Base-by-base conservation (phyloP, 2,888 invertebrate genomes). In the Amiota communis region DNA sequence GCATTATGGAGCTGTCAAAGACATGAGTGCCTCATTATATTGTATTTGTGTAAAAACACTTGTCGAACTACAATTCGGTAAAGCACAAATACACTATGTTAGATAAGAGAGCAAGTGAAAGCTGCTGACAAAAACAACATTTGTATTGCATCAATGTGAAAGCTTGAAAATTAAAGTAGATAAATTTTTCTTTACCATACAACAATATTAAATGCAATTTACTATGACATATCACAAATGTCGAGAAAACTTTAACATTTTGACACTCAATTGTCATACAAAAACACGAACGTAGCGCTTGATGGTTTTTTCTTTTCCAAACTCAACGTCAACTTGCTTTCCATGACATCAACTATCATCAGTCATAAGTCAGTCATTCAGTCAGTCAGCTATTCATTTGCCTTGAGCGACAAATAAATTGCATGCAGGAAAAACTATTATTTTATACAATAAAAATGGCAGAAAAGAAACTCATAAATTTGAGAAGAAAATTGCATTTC, bases 11-110 rank as follows among this genome's bases (percentile, higher is more conserved):
- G 59, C 46, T 63, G 63, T 63, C 23, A 63, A 12, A 46, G 63
- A 63, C 63, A 63, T 63, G 63, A 63, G 63, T 63, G 63, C 46
- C 63, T 63, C 63, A 63, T 63, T 63, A 63, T 13, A 53, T 53
- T 15, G 53, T 15, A 53, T 36, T 36, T 36, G 36, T 53, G 15
- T 53, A 3, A 13, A 53, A 53, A 53, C 53, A 53, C 36, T 36
- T 36, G 36, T 36, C 36, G 36, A 36, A 36, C 36, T 36, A 6
- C 36, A 36, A 6, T 36, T 36, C 36, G 6, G 36, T 36, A 36
- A 23, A 36, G 3, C 74, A 70, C 13, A 23, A 74, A 72, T 65
- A 67, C 53, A 70, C 67, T 10, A 68, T 36, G 8, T 6, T 36
- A 36, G 36, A 36, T 36, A 36, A 6, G 36, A 6, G 36, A 36